phyloP scores from a whole-genome alignment of 2,113 vertebrate species.

The Barbus barbus region DNA sequence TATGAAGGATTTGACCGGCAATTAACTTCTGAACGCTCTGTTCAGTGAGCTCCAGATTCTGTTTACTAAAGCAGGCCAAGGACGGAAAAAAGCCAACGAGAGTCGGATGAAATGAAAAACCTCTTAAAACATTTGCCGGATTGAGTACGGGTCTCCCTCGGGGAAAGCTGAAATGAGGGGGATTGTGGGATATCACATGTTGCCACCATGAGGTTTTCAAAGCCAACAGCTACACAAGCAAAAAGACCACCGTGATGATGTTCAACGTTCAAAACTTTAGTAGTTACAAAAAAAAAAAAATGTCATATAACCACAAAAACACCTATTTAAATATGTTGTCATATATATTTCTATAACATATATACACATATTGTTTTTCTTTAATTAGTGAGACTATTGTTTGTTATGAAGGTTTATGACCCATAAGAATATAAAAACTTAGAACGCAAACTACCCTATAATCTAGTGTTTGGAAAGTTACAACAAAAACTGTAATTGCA shows the following conservation, averaged over 20 bases:
- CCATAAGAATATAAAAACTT: background rate
- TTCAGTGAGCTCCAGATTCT: constrained; percentile 59
- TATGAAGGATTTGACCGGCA: background rate
- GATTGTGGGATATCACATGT: constrained; percentile 43
- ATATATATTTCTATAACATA: too few species aligned
- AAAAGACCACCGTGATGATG: constrained; percentile 3
- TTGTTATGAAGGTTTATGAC: background rate
- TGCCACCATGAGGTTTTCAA: constrained; percentile 37
- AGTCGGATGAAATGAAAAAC: constrained; percentile 32
- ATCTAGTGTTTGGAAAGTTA: constrained; percentile 1
- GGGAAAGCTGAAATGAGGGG: constrained; percentile 33
- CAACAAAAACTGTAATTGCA: background rate
- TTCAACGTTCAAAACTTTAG: too few species aligned
- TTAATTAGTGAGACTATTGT: too few species aligned
- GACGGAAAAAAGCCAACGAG: constrained; percentile 57
- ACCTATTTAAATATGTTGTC: too few species aligned
- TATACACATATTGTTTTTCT: too few species aligned
- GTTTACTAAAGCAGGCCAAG: constrained; percentile 70
- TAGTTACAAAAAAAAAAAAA: too few species aligned
- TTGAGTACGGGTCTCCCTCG: constrained; percentile 25
- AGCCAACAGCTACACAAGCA: constrained; percentile 51
- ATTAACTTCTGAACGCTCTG: constrained; percentile 49
- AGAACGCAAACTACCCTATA: background rate
- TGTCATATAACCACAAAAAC: too few species aligned
- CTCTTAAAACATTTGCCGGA: constrained; percentile 46